Percentiles rank a stretch among this genome's conserved stretches.
Conservation (phyloP, 2,888 invertebrate species). For the Campopleginae sp. region DNA sequence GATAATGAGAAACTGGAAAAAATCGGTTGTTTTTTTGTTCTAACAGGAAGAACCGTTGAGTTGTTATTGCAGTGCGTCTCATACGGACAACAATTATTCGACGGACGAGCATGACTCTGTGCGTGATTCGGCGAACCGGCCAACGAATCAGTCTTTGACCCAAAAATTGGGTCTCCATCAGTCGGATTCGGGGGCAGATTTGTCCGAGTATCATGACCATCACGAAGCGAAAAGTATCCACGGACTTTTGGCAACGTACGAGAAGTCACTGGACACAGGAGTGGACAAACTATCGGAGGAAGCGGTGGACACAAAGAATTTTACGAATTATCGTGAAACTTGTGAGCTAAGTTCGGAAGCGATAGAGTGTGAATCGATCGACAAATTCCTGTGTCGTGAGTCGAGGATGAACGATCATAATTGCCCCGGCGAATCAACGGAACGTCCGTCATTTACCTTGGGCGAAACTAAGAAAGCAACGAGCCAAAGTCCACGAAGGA, state of each 20-base stretch:
- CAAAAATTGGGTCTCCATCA: slow-evolving; percentile 86
- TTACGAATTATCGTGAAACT: slow-evolving; percentile 65
- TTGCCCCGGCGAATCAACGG: slow-evolving; percentile 20
- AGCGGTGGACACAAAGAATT: slow-evolving; percentile 51
- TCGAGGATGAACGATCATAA: slow-evolving; percentile 31
- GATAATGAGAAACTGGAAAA: background rate
- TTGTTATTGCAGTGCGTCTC: slow-evolving; percentile 91
- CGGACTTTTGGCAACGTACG: slow-evolving; percentile 78
- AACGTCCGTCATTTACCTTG: slow-evolving; percentile 66
- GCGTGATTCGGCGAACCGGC: slow-evolving; percentile 84
- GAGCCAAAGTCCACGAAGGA: background rate
- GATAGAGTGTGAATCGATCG: slow-evolving; percentile 60
- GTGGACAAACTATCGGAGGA: slow-evolving; percentile 40
- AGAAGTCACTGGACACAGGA: slow-evolving; percentile 72
- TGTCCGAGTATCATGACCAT: slow-evolving; percentile 87
- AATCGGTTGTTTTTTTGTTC: background rate
- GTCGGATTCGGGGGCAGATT: slow-evolving; percentile 90
- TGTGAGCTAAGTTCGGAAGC: slow-evolving; percentile 65
- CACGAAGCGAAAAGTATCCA: slow-evolving; percentile 84
- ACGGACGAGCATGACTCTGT: slow-evolving; percentile 90
- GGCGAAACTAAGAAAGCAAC: slow-evolving; percentile 52
- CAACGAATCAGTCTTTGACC: slow-evolving; percentile 75
- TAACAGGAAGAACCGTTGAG: slow-evolving; percentile 85
- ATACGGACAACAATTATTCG: slow-evolving; percentile 90
- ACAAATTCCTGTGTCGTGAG: slow-evolving; percentile 34